Conservation (phyloP, 2,888 invertebrate genomes). For the Ashinkailepas kermadecensis region DNA sequence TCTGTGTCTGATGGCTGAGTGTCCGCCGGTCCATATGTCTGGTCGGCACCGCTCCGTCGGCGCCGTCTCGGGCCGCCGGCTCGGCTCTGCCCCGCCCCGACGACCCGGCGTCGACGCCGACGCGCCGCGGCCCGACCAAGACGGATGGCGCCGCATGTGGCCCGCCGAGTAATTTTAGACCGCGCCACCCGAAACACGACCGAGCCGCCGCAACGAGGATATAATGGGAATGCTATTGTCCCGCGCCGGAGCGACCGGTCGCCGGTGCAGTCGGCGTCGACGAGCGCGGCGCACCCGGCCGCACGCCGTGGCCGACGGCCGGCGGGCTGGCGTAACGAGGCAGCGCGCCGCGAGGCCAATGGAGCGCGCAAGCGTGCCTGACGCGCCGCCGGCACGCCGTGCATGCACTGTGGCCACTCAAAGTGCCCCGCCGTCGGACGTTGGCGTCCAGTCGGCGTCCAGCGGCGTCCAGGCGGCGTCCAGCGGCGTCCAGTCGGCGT, state of each 20-base stretch:
- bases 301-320: not conserved
- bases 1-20: not conserved
- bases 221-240: not conserved
- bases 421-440: too few relatives aligned
- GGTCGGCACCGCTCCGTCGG: not conserved
- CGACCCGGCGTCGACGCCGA: not conserved
- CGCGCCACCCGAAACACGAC: not conserved
- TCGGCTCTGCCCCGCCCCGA: not conserved
- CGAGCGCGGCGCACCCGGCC: not conserved
- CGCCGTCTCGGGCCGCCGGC: not conserved
- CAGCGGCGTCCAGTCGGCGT: too few relatives aligned
- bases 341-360: too few relatives aligned
- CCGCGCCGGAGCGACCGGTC: not conserved
- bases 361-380: too few relatives aligned
- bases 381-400: too few relatives aligned
- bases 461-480: too few relatives aligned
- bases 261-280: not conserved
- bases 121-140: not conserved
- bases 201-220: not conserved
- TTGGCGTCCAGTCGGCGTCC: too few relatives aligned
- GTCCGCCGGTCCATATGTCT: not conserved
- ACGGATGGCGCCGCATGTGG: slow-evolving; percentile 1
- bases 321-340: too few relatives aligned
- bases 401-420: too few relatives aligned
- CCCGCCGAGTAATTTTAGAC: slow-evolving; percentile 13